Conservation (phyloP, 2,113 vertebrate genomes). For the Irena cyanogastra region DNA sequence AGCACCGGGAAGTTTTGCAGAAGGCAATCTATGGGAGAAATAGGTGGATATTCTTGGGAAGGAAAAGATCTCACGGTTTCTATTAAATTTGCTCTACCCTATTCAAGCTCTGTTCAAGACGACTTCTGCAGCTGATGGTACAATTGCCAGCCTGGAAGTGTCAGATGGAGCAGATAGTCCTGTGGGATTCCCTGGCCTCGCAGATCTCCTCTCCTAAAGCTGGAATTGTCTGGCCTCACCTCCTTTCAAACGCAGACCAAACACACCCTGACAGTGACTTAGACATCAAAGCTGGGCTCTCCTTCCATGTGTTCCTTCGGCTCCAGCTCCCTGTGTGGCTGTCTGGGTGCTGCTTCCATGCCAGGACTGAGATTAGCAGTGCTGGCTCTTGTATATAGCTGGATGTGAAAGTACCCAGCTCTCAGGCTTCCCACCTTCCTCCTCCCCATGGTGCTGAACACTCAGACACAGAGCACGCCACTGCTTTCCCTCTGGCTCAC, state of each 20-base stretch:
- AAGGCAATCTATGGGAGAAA: neutral
- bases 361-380: neutral
- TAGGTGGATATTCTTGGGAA: neutral
- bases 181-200: neutral
- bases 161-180: neutral
- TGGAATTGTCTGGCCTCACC: neutral
- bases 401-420: neutral
- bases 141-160: neutral
- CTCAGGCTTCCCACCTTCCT: neutral
- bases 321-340: neutral
- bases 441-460: neutral
- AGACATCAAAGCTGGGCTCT: neutral
- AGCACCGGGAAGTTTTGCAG: neutral
- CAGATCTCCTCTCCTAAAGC: neutral
- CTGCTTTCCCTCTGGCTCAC: neutral
- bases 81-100: neutral
- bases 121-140: neutral
- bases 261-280: neutral
- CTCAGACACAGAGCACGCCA: accelerated
- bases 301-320: neutral
- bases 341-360: neutral
- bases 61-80: neutral
- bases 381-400: accelerated
- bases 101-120: neutral
- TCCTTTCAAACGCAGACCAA: neutral